These are phyloP conservation scores for Microctonus hyperodae DNA, from an alignment of 2,888 invertebrate genomes.

Conservation along the genomic window DNA sequence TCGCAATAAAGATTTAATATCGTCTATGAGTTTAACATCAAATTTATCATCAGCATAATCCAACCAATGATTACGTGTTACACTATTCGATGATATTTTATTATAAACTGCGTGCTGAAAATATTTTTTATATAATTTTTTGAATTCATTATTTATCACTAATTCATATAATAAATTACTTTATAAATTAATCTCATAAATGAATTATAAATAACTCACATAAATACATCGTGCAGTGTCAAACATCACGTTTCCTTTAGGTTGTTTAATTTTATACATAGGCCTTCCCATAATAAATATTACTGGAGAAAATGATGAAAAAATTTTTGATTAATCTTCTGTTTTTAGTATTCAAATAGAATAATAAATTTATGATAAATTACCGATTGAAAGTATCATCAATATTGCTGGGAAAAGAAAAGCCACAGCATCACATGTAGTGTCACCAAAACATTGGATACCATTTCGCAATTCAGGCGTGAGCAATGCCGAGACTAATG, in stretches of 20 bases:
- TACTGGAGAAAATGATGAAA: constrained; percentile 65
- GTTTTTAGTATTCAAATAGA: neutral
- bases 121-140: neutral
- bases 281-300: constrained; percentile 82
- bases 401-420: constrained; percentile 89
- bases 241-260: constrained; percentile 84
- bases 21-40: constrained; percentile 75
- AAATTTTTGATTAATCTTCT: too few species aligned
- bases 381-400: constrained; percentile 84
- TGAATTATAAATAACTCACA: too few species aligned
- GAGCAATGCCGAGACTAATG: constrained; percentile 84
- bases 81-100: constrained; percentile 62
- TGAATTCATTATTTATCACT: neutral
- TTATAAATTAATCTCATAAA: constrained; percentile 13
- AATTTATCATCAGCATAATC: constrained; percentile 87
- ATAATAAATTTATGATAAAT: constrained; percentile 48
- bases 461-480: constrained; percentile 87
- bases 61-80: constrained; percentile 81
- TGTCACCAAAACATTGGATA: constrained; percentile 78
- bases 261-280: constrained; percentile 78
- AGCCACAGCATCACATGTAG: constrained; percentile 82
- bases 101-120: constrained; percentile 66
- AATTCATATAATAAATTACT: constrained; percentile 3
- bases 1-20: constrained; percentile 78
- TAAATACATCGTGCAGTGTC: constrained; percentile 78